Evolutionary conservation across 35 echinoderm and acorn worm genomes (phyloP).

Genomic region (Ophioderma brevispina): DNA sequence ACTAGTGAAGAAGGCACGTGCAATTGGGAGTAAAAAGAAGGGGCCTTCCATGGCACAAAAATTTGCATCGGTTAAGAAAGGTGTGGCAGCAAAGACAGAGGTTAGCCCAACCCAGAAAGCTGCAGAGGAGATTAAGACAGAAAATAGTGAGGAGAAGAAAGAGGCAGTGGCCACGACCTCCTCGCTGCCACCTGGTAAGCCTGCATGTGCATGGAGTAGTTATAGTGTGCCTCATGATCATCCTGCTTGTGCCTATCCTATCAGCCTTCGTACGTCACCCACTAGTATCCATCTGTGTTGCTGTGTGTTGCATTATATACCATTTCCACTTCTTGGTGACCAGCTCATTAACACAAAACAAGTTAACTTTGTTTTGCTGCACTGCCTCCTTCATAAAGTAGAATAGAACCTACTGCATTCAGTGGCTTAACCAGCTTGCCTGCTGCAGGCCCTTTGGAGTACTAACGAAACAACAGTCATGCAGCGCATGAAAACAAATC

Average conservation of each 20-base stretch:
- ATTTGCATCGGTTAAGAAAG: not conserved
- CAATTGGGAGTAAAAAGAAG: constrained; percentile 70
- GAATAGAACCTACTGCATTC: too few relatives aligned
- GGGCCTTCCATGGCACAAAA: not conserved
- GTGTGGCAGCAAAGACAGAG: constrained; percentile 28
- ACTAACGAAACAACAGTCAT: too few relatives aligned
- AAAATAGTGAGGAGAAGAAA: constrained; percentile 50
- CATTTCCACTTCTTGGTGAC: not conserved
- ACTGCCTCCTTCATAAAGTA: too few relatives aligned
- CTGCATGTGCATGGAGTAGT: constrained; percentile 23
- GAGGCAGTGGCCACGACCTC: constrained; percentile 18
- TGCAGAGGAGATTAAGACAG: constrained; percentile 4
- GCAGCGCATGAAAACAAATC: too few relatives aligned
- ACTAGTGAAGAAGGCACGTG: constrained; percentile 81
- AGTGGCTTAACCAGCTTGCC: too few relatives aligned
- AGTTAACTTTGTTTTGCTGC: too few relatives aligned
- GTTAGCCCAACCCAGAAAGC: constrained; percentile 46
- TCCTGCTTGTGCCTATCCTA: constrained; percentile 1
- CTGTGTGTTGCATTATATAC: not conserved
- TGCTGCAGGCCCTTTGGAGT: too few relatives aligned
- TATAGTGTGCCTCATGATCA: constrained; percentile 5
- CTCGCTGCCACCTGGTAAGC: constrained; percentile 34
- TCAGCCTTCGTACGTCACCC: not conserved
- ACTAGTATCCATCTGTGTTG: not conserved
- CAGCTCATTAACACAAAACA: not conserved